Evolutionary conservation across 92 coral and sea anemone genomes (phyloP).

Genomic region (Zoanthus sansibaricus): DNA sequence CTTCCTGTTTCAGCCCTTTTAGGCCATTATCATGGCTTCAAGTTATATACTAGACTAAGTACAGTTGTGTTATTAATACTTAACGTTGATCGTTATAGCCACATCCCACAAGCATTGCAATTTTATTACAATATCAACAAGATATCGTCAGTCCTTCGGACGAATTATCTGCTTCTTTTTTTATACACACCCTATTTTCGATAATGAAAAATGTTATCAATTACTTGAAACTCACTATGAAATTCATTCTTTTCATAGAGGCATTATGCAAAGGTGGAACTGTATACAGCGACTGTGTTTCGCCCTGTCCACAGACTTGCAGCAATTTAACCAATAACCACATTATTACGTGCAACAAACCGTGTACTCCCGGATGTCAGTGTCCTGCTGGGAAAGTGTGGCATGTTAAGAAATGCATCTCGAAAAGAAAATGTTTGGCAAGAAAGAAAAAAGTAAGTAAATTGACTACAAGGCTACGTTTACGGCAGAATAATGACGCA

Average conservation of each 20-base stretch:
- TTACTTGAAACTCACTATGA: not conserved
- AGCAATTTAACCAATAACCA: constrained; percentile 67
- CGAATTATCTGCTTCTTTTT: not conserved
- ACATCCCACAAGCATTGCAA: too few species aligned
- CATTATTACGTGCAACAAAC: constrained; percentile 69
- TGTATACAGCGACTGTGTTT: constrained; percentile 94
- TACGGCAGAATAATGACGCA: not conserved
- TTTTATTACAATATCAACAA: not conserved
- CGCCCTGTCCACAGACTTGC: constrained; percentile 90
- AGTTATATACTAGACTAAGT: too few species aligned
- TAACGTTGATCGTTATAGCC: too few species aligned
- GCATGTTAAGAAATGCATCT: constrained; percentile 84
- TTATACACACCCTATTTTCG: not conserved
- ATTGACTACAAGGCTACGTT: not conserved
- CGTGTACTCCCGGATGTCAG: constrained; percentile 94
- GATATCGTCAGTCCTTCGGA: not conserved
- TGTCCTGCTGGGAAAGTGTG: constrained; percentile 98
- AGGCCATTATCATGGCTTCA: too few species aligned
- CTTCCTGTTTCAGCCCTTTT: too few species aligned
- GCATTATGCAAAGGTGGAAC: constrained; percentile 94
- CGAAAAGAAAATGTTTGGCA: constrained; percentile 69
- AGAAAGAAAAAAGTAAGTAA: constrained; percentile 25
- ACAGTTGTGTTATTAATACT: too few species aligned
- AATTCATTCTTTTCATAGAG: constrained; percentile 53
- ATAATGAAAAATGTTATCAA: not conserved